phyloP scores from a whole-genome alignment of 2,113 vertebrate species.

The Centrocercus urophasianus region DNA sequence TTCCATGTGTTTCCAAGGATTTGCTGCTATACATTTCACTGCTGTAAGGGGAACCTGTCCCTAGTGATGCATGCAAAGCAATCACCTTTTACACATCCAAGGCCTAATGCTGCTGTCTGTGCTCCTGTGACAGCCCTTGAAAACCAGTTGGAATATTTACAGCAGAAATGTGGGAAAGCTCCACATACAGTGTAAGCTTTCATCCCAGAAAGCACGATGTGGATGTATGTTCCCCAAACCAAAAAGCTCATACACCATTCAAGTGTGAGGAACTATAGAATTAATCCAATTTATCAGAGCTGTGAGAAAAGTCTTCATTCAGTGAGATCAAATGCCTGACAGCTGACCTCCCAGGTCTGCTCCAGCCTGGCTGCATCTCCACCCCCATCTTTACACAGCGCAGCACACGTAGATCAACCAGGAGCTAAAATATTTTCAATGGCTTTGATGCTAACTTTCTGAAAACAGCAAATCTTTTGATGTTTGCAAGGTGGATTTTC shows the following conservation, averaged over 20 bases:
- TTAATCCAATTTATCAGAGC: constrained; percentile 6
- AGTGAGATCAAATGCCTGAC: constrained; percentile 39
- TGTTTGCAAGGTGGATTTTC: neutral
- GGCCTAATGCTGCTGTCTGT: neutral
- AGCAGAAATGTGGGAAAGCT: neutral
- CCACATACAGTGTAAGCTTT: neutral
- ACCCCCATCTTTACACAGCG: neutral
- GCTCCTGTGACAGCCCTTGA: neutral
- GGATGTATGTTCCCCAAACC: neutral
- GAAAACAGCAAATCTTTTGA: constrained; percentile 34
- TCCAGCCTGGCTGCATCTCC: neutral
- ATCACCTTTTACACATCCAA: neutral
- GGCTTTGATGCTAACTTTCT: constrained; percentile 50
- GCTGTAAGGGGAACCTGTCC: neutral
- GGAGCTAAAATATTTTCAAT: constrained; percentile 15
- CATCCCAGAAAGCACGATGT: neutral
- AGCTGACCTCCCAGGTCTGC: constrained; percentile 35
- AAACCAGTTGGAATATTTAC: neutral
- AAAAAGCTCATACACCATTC: neutral
- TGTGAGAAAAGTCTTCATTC: constrained; percentile 59
- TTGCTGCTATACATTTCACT: neutral
- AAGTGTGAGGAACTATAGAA: neutral
- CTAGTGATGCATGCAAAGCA: neutral
- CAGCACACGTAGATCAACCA: neutral
- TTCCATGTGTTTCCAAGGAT: neutral